Conservation (phyloP, 53 echinoderm and acorn worm genomes). For the Mesocentrotus franciscanus region DNA sequence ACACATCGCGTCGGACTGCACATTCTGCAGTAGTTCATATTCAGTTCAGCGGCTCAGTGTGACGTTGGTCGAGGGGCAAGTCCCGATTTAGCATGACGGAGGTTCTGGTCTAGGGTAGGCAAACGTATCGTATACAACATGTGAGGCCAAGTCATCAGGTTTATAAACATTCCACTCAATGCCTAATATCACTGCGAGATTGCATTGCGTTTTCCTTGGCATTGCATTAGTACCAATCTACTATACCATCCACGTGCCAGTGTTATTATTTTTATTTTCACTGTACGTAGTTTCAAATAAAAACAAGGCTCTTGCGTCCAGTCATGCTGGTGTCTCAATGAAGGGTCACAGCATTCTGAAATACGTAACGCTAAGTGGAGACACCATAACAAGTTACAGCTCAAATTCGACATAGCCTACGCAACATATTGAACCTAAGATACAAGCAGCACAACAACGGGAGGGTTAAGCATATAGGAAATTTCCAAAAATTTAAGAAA, state of each 20-base stretch:
- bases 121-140: not conserved
- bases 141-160: conserved; percentile 31
- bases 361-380: no score
- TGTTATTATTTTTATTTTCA: conserved; percentile 43
- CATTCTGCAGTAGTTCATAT: conserved; percentile 28
- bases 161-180: conserved; percentile 31
- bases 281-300: not conserved
- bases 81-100: conserved; percentile 52
- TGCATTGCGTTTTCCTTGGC: conserved; percentile 10
- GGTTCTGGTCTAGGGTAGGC: conserved; percentile 1
- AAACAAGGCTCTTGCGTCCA: not conserved
- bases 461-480: no score
- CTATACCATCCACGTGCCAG: conserved; percentile 32
- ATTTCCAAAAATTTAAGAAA: no score
- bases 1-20: conserved; percentile 29
- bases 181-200: not conserved
- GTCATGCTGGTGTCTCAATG: not conserved
- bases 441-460: no score
- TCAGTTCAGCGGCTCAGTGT: conserved; percentile 9
- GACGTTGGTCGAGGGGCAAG: conserved; percentile 11
- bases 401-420: no score
- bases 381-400: no score
- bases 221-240: not conserved
- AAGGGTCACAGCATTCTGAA: no score
- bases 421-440: no score